Base-by-base conservation (phyloP, 2,113 vertebrate genomes). In the Apus apus region DNA sequence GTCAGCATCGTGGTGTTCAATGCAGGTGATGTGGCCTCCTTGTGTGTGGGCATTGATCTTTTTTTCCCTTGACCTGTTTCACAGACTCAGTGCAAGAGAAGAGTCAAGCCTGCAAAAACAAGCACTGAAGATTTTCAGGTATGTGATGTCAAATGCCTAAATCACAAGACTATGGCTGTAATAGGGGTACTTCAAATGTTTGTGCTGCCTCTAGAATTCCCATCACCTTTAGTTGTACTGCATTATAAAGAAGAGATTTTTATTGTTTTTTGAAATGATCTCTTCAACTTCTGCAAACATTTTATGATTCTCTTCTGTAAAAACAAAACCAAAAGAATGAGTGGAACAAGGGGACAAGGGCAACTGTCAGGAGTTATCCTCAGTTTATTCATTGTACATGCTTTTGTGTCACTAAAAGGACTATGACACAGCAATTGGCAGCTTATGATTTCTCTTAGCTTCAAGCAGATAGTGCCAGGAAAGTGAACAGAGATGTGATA, bases 391-490 rank as follows among this genome's bases (percentile, higher is more conserved):
- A 32, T 7, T 60, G 66, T 61, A n/a, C 21, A 8, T 62, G 30
- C 11, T 91, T 91, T 79, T 65, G 26, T 82, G 26, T 85, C 40
- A 34, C 85, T 89, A 54, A 87, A 90, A 61, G 34, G 18, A 40
- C n/a, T 72, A 32, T 65, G 70, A 91, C 82, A 75, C 13, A 89
- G 53, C 57, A 97, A 6, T 73, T 65, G 66, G 51, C 53, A 94
- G 93, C 68, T 87, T 87, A 56, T 87, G 74, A 73, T 50, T 96
- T 95, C 40, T 89, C 77, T 61, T 89, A 43, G n/a, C 62, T 94
- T 93, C 74, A 85, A 94, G 73, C 51, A 85, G 90, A 91, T 87
- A 94, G 50, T 93, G 78, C 73, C 77, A 89, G 62, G 27, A 76
- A 96, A 79, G 66, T 62, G 54, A 91, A 83, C 70, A 87, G 61